These are phyloP conservation scores for Notolepis coatsorum DNA, from an alignment of 2,797 vertebrate species.

Conservation along the genomic window DNA sequence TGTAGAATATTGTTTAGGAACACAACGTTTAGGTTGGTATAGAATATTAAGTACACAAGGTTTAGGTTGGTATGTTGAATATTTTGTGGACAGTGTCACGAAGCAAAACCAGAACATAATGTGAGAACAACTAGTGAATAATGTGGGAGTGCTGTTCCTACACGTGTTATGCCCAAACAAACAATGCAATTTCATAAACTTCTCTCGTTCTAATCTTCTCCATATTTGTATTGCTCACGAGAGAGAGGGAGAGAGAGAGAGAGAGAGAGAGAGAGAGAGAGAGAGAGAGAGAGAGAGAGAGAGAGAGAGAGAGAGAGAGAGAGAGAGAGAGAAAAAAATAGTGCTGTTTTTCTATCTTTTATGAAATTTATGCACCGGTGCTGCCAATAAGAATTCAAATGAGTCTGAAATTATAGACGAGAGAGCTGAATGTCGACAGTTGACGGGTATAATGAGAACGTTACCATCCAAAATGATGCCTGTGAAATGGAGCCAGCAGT, in stretches of 20 bases:
- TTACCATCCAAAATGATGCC: constrained; percentile 59
- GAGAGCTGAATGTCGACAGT: constrained; percentile 62
- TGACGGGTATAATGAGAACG: constrained; percentile 67
- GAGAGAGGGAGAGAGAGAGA: constrained; percentile 6
- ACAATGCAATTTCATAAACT: constrained; percentile 35
- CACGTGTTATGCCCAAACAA: constrained; percentile 40
- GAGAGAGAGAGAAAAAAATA: neutral
- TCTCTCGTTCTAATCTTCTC: constrained; percentile 29
- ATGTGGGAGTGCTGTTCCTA: constrained; percentile 1
- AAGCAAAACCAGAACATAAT: constrained; percentile 7
- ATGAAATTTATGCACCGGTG: constrained; percentile 62
- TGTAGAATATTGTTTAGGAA: no score
- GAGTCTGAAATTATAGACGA: constrained; percentile 68
- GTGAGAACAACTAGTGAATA: neutral
- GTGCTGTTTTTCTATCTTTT: constrained; percentile 56
- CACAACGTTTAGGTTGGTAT: no score
- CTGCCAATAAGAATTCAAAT: constrained; percentile 71
- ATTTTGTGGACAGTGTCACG: constrained; percentile 23
- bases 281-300: constrained; percentile 4
- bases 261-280: neutral
- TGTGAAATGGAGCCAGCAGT: constrained; percentile 56
- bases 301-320: constrained; percentile 6
- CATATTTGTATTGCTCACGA: constrained; percentile 48
- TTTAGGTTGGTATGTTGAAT: no score
- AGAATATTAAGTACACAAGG: no score